Evolutionary conservation across 1,140 invertebrate species (phyloP).

Genomic region (Charaxes varanes): DNA sequence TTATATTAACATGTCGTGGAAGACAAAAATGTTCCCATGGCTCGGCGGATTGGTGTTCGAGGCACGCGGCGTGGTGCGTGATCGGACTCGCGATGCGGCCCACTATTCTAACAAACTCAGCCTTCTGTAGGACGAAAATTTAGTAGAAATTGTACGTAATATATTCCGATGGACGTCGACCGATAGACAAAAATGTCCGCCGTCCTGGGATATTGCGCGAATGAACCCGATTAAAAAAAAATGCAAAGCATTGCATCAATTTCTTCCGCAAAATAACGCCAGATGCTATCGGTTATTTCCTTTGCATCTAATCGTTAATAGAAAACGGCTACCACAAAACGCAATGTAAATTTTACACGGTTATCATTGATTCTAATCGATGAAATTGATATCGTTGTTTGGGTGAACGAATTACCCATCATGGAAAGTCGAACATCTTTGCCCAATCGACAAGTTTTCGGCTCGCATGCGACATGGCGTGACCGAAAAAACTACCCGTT

Average conservation of each 20-base stretch:
- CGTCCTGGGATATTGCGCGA: too few relatives aligned
- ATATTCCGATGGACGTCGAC: conserved; percentile 67
- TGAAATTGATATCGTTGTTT: too few relatives aligned
- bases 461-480: conserved; percentile 66
- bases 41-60: conserved; percentile 56
- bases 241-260: too few relatives aligned
- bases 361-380: too few relatives aligned
- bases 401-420: too few relatives aligned
- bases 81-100: conserved; percentile 52
- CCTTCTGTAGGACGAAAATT: conserved; percentile 74
- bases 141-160: conserved; percentile 73
- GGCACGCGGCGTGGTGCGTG: conserved; percentile 64
- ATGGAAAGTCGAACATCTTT: too few relatives aligned
- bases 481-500: conserved; percentile 62
- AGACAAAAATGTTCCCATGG: conserved; percentile 74
- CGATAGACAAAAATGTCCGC: conserved; percentile 27
- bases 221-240: too few relatives aligned
- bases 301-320: too few relatives aligned
- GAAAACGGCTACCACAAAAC: too few relatives aligned
- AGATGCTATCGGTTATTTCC: too few relatives aligned
- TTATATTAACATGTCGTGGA: conserved; percentile 74
- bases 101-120: conserved; percentile 72
- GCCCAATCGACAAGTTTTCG: conserved; percentile 51
- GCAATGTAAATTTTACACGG: too few relatives aligned
- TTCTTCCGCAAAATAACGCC: too few relatives aligned